Evolutionary conservation across 53 echinoderm and acorn worm species (phyloP), one percentile per base, ranked within the genome.

Genomic region (Patiria pectinifera): DNA sequence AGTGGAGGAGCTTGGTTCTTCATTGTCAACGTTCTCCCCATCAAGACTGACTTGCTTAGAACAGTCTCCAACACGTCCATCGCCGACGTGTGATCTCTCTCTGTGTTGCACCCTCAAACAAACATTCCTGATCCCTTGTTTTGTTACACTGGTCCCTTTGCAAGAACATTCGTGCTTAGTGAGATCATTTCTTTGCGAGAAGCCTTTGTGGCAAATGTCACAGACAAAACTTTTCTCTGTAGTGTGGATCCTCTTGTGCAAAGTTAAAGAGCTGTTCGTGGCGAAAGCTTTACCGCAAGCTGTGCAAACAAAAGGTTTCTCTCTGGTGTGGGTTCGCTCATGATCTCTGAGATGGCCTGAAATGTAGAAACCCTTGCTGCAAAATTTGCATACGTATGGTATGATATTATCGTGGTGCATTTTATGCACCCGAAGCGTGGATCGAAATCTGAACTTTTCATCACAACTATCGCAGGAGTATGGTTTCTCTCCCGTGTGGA

Each of bases 251-350:
- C 12, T 60, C 12, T 11, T 60, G 12, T 74, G 74, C 21, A 22
- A 21, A 6, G 21, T 74, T 7, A 74, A 24, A 11, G 21, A 7
- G 74, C 13, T 7, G 13, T 21, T 22, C 10, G 21, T 7, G 7
- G 24, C 72, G 53, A 87, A 87, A 14, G 48, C 15, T 87, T 87
- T 75, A 10, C 66, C 22, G 24, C 87, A 87, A 75, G 24, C 9
- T 48, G 71, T 58, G 21, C 87, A 87, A 21, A 76, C 24, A 58
- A 74, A 87, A 49, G 87, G 87, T 62, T 58, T 87, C 48, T 87
- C 87, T n/a, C 87, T 74, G 15, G 87, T 87, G 24, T 87, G 87
- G 12, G n/a, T 45, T 14, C 87, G 35, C 58, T 87, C 74, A 21
- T 87, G 87, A 19, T 71, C 76, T 47, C 76, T 72, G 8, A 87